These are phyloP conservation scores for Tauraco erythrolophus DNA, from an alignment of 2,113 vertebrate genomes.

Conservation along the genomic window DNA sequence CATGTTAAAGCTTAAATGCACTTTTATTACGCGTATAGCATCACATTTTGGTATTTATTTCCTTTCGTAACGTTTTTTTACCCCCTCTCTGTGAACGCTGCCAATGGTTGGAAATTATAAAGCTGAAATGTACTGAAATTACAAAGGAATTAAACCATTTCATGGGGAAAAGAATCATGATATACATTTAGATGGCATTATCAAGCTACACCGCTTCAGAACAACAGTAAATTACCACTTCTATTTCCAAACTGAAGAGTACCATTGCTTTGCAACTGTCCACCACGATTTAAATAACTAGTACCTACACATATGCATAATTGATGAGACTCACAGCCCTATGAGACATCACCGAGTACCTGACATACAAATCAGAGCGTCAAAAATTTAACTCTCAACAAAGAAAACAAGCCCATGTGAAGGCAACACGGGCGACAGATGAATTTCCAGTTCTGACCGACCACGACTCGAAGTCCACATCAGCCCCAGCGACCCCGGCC, in stretches of 20 bases:
- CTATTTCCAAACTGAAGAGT: neutral
- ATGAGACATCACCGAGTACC: neutral
- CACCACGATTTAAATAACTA: neutral
- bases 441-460: neutral
- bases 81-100: neutral
- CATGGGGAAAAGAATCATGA: neutral
- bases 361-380: neutral
- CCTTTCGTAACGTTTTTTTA: neutral
- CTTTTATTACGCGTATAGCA: neutral
- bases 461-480: fast-evolving
- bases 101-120: neutral
- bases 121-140: neutral
- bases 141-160: neutral
- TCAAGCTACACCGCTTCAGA: neutral
- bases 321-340: neutral
- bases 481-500: neutral
- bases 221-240: neutral
- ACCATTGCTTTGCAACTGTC: neutral
- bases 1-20: neutral
- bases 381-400: neutral
- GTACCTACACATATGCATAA: neutral
- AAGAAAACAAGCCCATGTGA: fast-evolving
- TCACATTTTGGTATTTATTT: slow-evolving; percentile 11
- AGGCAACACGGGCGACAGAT: neutral
- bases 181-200: neutral